Evolutionary conservation across 2,888 invertebrate species (phyloP), one percentile per base, ranked within the genome.

Genomic region (Catocala sponsa): DNA sequence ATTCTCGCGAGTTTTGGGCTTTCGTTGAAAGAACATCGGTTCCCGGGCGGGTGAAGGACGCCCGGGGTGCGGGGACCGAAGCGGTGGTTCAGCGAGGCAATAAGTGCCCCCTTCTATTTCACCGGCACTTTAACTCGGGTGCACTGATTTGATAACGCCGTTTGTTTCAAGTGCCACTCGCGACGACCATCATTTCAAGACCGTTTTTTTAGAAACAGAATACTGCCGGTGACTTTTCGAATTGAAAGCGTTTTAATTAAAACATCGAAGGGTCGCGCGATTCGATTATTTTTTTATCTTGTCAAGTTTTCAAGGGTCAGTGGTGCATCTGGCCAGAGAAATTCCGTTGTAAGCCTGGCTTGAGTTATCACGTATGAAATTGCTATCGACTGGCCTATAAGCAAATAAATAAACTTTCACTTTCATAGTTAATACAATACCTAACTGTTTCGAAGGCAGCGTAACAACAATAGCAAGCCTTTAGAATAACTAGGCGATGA

Each of bases 71-170:
- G 67, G 72, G 59, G 63, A 67, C n/a, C 38, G 41, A 46, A 38
- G 58, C 70, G 72, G 68, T 57, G 78, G 73, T 76, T 71, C 76
- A 79, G 80, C 80, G 81, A 82, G 89, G 90, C 87, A 91, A 91
- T 91, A 92, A 93, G 91, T 90, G 89, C 90, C 91, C 86, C 91
- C 90, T 87, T 87, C 89, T 91, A 91, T 92, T 93, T 91, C 91
- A 91, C 91, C 89, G 92, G 88, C 88, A 90, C 91, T 92, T 91
- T 89, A 92, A 91, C 91, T 90, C 84, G 89, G 91, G 90, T 91
- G 94, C 92, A 92, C 87, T 93, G 94, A 93, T 94, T 94, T 93
- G 93, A 93, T 93, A 94, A 93, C 91, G 87, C 91, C 92, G 91
- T 93, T 93, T 92, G 92, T 92, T 92, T 89, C 90, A 87, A 93